Base-by-base conservation (phyloP, 2,797 vertebrate species). In the Hapalemur alaotrensis region DNA sequence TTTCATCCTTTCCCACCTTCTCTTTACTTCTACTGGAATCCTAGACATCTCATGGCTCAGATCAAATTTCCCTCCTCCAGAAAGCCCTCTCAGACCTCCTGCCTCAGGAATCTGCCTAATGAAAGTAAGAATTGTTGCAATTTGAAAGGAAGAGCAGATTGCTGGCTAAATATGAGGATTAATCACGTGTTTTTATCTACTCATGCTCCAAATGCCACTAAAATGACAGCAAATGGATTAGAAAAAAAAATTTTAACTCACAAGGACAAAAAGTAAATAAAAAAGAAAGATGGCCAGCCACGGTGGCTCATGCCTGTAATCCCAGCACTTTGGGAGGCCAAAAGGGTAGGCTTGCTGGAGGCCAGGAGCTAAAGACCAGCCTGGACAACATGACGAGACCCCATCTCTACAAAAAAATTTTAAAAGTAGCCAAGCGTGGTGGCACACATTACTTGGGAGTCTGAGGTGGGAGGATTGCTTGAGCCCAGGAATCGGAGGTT, bases 21-120 rank as follows among this genome's bases (percentile, higher is more conserved):
- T 48, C 57, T 82, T 81, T 73, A 50, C 76, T 89, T 85, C 79
- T 63, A 5, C 72, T 96, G 79, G 79, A 95, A 94, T 93, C 73
- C 69, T 95, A 91, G 79, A 89, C 82, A 95, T 91, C 48, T 91
- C 73, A 93, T 89, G 59, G 65, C 65, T 88, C 75, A 87, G 93
- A 93, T 96, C 67, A 84, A 96, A 95, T 97, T 86, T 96, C 94
- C 38, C 80, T 97, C 72, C 70, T 96, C 94, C 79, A 73, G 70
- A 96, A 96, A 93, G 75, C 32, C 59, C 35, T 93, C 78, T 92
- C 89, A 83, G 81, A 95, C 85, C 78, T 57, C 79, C 69, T 91
- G 69, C 35, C 86, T 90, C 91, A 82, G 65, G 95, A 95, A 87
- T 89, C 83, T 92, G 48, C 80, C 70, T 79, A 79, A 86, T 72